Evolutionary conservation across 2,797 vertebrate species (phyloP).

Genomic region (Anabas testudineus): DNA sequence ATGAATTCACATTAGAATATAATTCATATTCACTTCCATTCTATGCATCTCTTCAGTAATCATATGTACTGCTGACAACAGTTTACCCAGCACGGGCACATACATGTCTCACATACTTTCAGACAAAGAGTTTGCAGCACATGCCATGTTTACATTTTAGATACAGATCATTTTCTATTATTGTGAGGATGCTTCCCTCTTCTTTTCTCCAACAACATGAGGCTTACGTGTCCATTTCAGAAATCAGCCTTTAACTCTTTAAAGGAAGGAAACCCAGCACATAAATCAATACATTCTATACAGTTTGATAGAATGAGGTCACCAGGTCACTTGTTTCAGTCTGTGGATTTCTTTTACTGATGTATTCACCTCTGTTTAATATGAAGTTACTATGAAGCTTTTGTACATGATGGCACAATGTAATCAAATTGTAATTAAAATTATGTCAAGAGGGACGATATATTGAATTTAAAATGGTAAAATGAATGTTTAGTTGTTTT

Average conservation of each 20-base stretch:
- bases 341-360: constrained; percentile 28
- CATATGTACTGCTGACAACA: constrained; percentile 15
- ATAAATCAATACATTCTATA: no score
- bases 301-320: constrained; percentile 11
- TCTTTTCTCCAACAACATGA: background rate
- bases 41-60: constrained; percentile 12
- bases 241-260: background rate
- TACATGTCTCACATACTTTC: constrained; percentile 11
- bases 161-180: background rate
- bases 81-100: constrained; percentile 14
- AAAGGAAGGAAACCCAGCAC: constrained; percentile 5
- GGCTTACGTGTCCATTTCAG: background rate
- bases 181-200: constrained; percentile 7
- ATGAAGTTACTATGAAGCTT: constrained; percentile 56
- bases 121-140: no score
- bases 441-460: constrained; percentile 43
- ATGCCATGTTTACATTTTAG: constrained; percentile 3
- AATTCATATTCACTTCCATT: no score
- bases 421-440: constrained; percentile 50
- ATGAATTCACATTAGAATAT: background rate
- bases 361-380: constrained; percentile 47
- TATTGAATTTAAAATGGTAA: constrained; percentile 54
- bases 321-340: constrained; percentile 20
- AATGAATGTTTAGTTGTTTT: constrained; percentile 63
- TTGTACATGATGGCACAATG: constrained; percentile 63